Percentiles rank a stretch among this genome's conserved stretches.
These are phyloP conservation scores for Busseola fusca DNA, from an alignment of 2,888 invertebrate genomes.

Conservation along the genomic window DNA sequence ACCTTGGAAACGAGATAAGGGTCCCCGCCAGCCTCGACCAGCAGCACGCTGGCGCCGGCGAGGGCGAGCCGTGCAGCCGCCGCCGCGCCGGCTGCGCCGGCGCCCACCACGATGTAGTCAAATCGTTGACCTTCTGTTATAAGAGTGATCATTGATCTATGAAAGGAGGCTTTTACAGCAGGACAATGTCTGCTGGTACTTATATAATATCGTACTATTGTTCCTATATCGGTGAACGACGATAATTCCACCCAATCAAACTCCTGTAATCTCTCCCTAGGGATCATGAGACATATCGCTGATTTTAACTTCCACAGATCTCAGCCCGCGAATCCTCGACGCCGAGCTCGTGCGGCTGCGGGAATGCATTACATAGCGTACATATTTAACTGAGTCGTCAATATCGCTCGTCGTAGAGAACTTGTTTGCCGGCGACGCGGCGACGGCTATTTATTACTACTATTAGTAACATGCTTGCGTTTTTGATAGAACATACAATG, in stretches of 20 bases:
- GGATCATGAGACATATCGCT: neutral
- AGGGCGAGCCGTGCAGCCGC: conserved; percentile 74
- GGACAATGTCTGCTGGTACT: neutral
- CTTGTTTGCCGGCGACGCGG: neutral
- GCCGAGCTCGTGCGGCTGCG: neutral
- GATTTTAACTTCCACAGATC: neutral
- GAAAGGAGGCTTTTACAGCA: neutral
- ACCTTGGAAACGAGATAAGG: conserved; percentile 68
- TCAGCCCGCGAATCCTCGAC: neutral
- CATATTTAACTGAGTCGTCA: neutral
- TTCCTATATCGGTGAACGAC: neutral
- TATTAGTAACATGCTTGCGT: conserved; percentile 1
- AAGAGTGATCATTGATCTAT: neutral
- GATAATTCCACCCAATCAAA: neutral
- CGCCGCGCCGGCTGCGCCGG: conserved; percentile 77
- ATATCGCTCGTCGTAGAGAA: neutral
- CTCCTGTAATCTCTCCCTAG: neutral
- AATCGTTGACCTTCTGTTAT: conserved; percentile 73
- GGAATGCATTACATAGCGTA: neutral
- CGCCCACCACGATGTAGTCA: conserved; percentile 87
- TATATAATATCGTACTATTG: neutral
- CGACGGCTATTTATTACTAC: neutral
- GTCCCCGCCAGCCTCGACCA: conserved; percentile 76
- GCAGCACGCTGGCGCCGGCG: conserved; percentile 69
- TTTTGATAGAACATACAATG: neutral